Evolutionary conservation across 2,888 invertebrate genomes (phyloP), one percentile per base, ranked within the genome.

Genomic region (Mechanitis messenoides): DNA sequence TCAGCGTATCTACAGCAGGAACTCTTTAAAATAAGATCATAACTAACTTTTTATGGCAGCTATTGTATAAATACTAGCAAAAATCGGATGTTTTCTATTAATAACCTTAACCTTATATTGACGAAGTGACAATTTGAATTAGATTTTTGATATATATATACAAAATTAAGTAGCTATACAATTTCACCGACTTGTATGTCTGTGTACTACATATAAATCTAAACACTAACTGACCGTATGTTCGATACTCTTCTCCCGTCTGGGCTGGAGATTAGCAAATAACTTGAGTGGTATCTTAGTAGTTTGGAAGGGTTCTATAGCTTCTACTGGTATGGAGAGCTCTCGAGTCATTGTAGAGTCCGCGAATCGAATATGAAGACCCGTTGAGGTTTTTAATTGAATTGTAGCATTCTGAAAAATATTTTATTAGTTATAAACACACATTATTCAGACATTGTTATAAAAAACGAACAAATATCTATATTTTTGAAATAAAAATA

Each of bases 221-320:
- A 35, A 35, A 35, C 3, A 5, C 42, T 9, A 57, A 77, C 83
- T 82, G 69, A 93, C 94, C 77, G 93, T 94, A 77, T 95, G 95
- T 73, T 95, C 95, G 74, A 95, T 91, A 67, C 91, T 92, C 71
- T 93, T 93, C 67, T 93, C 91, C 57, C 81, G 78, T 72, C 91
- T 94, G 70, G 95, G 93, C 35, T 94, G 94, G 69, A 96, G 83
- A 62, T 94, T 94, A 2, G 96, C 95, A 60, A 95, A 91, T 42
- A 96, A 91, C 66, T 91, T 91, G 12, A 97, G 82, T 0, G 91
- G 90, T 62, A 94, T 85, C n/a, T 85, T 85, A 0, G 91, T 88
- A 1, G 92, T 92, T 71, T 93, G 91, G 71, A 95, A 95, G 0
- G 95, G 94, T 68, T 92, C 90, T 62, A 93, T 91, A 31, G 92